Evolutionary conservation across 92 coral and sea anemone genomes (phyloP), one percentile per base, ranked within the genome.

Genomic region (Epizoanthus fatuus): DNA sequence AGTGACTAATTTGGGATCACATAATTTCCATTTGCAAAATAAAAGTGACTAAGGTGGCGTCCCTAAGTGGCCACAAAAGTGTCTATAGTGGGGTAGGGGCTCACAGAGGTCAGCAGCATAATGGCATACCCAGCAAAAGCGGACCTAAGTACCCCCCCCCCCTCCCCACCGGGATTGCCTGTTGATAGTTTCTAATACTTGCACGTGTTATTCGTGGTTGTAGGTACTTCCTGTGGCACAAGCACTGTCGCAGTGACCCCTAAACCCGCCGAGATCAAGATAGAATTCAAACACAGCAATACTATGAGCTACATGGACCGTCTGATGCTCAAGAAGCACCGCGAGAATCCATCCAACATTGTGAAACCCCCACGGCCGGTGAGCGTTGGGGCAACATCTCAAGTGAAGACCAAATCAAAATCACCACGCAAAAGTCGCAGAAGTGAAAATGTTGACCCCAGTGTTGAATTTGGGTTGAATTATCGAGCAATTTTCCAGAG

Each of bases 401-500:
- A 70, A n/a, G 77, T 8, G 44, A 71, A 80, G 10, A 59, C 32
- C 49, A 74, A 29, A 16, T 44, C 63, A 12, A 53, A 70, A 59
- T 63, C 35, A 2, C 65, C 51, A 5, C 49, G 37, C 38, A 66
- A 37, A 22, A 68, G 58, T 20, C 49, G 68, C 17, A 35, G 49
- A 16, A 65, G 13, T 42, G 92, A 83, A 9, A 64, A 39, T 47
- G 62, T 22, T 51, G 86, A 85, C 25, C 59, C 52, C 3, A 57
- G 20, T 2, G 86, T 87, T 60, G 91, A 81, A 22, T 80, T 90
- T 75, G 86, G 94, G 44, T 80, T 91, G 44, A 94, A 96, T 87
- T 96, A 96, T 91, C 75, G 98, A 58, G 99, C 92, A 81, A 92
- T 96, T 69, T 92, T 96, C 59, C 96, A 92, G 79, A 92, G 80